Conservation (phyloP, 1,140 invertebrate species). For the Drosophila biarmipes region DNA sequence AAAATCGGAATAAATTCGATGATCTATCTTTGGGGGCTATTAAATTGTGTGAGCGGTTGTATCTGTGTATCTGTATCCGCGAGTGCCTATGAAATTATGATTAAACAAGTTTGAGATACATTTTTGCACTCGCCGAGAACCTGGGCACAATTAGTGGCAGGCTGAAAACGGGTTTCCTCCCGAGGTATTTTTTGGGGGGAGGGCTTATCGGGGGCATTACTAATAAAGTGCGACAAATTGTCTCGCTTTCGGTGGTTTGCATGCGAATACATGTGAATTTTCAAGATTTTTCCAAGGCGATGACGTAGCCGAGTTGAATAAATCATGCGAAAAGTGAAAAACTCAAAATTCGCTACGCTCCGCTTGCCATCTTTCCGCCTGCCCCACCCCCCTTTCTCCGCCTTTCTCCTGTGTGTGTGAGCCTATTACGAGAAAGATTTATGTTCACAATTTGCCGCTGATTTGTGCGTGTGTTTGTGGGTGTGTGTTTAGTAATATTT, state of each 20-base stretch:
- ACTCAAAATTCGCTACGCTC: conserved; percentile 36
- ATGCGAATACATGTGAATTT: conserved; percentile 19
- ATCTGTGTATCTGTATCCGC: conserved; percentile 31
- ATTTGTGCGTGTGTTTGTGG: conserved; percentile 25
- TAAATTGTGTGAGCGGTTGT: conserved; percentile 26
- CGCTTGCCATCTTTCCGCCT: conserved; percentile 25
- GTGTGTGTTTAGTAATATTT: conserved; percentile 42
- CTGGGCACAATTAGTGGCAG: conserved; percentile 6
- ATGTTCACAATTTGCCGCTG: conserved; percentile 65
- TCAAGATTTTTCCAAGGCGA: conserved; percentile 44
- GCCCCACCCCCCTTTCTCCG: not conserved
- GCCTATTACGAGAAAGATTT: conserved; percentile 70
- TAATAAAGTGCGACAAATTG: conserved; percentile 44
- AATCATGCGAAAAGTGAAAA: conserved; percentile 55
- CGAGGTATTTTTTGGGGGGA: no score
- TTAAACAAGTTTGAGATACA: conserved; percentile 56
- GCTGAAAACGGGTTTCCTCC: conserved; percentile 24
- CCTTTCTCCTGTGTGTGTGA: conserved; percentile 24
- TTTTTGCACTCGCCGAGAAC: conserved; percentile 18
- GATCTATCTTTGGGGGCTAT: conserved; percentile 48
- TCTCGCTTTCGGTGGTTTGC: conserved; percentile 24
- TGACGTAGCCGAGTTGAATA: conserved; percentile 55
- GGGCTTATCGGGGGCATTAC: conserved; percentile 9
- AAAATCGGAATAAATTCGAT: conserved; percentile 26
- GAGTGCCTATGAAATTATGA: conserved; percentile 41